Evolutionary conservation across 2,113 vertebrate species (phyloP).

Genomic region (Corvus moneduloides): DNA sequence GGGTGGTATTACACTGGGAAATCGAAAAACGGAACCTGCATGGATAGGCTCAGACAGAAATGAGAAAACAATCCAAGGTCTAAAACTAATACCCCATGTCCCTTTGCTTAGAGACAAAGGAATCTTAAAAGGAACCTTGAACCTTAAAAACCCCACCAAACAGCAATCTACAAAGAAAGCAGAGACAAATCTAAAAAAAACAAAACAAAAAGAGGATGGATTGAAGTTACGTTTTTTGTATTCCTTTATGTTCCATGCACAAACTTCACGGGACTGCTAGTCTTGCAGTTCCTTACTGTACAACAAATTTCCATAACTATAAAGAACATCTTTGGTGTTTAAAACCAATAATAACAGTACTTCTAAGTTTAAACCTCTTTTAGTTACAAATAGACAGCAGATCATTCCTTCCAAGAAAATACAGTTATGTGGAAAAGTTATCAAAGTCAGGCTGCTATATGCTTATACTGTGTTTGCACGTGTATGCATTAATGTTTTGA

Average conservation of each 20-base stretch:
- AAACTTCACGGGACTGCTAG: neutral
- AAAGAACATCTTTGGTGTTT: neutral
- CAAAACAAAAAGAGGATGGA: neutral
- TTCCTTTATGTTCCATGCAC: neutral
- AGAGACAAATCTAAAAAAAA: neutral
- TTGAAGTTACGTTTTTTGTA: neutral
- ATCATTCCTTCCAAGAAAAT: neutral
- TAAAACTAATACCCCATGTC: neutral
- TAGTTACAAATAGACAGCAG: neutral
- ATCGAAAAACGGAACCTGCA: neutral
- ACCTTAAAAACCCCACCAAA: neutral
- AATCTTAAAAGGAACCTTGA: neutral
- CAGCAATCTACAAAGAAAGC: neutral
- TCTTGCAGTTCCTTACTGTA: neutral
- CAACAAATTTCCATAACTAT: neutral
- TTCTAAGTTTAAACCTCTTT: neutral
- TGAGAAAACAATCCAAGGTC: neutral
- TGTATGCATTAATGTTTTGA: neutral
- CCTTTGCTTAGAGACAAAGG: neutral
- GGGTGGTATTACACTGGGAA: neutral
- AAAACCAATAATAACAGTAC: neutral
- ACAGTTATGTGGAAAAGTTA: neutral
- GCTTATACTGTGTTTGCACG: neutral
- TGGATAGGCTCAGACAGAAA: fast-evolving
- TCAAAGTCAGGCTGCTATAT: neutral